These are phyloP conservation scores for Drosophila elegans DNA, from an alignment of 1,140 invertebrate species.

Conservation along the genomic window DNA sequence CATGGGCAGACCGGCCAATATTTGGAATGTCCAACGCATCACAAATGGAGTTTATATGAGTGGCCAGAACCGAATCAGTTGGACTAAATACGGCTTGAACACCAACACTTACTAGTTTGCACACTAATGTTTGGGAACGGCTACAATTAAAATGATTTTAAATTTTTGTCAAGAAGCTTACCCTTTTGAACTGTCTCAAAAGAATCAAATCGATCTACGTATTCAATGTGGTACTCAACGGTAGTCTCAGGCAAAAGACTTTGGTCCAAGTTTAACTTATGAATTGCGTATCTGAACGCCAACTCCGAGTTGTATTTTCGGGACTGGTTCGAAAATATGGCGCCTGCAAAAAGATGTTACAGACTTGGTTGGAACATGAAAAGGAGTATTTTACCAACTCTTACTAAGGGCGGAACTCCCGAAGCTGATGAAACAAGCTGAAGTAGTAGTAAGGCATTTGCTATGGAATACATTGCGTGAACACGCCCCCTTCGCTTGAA, in stretches of 20 bases:
- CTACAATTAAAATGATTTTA: background rate
- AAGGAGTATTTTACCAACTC: constrained; percentile 27
- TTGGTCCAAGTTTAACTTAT: constrained; percentile 94
- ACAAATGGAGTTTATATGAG: constrained; percentile 95
- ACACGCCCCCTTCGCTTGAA: background rate
- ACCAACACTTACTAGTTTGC: constrained; percentile 92
- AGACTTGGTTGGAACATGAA: background rate
- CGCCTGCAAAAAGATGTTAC: constrained; percentile 85
- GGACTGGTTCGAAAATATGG: constrained; percentile 94
- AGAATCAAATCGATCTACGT: constrained; percentile 92
- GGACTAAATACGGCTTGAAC: constrained; percentile 96
- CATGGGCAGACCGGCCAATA: constrained; percentile 80
- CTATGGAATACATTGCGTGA: constrained; percentile 2
- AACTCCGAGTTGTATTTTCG: constrained; percentile 90
- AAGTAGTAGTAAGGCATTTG: constrained; percentile 9
- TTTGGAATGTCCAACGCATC: constrained; percentile 87
- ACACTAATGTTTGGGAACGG: constrained; percentile 87
- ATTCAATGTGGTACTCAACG: constrained; percentile 94
- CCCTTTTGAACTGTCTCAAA: constrained; percentile 96
- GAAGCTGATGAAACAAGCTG: constrained; percentile 2
- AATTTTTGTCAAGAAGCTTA: constrained; percentile 69
- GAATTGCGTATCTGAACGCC: constrained; percentile 96
- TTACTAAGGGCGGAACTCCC: constrained; percentile 32
- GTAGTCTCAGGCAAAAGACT: constrained; percentile 92
- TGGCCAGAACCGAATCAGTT: constrained; percentile 91